Evolutionary conservation across 2,113 vertebrate genomes (phyloP).

Genomic region (Malurus melanocephalus): DNA sequence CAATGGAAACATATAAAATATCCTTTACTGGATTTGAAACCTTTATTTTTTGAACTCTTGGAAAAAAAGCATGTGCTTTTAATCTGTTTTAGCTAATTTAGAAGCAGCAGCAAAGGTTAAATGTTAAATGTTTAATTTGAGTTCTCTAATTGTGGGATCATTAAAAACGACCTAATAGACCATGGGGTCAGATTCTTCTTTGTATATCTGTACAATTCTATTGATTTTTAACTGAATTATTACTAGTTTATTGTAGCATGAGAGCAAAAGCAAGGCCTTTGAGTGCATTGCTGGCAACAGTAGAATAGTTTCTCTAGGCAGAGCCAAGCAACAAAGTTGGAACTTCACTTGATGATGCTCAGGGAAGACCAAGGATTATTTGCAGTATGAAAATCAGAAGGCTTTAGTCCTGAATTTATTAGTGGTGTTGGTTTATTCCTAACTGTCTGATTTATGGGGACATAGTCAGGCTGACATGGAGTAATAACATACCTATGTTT

Average conservation of each 20-base stretch:
- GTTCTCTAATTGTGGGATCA: background rate
- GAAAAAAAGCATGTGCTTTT: background rate
- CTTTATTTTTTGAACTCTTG: background rate
- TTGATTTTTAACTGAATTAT: background rate
- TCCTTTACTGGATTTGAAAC: background rate
- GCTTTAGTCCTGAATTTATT: background rate
- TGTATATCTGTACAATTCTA: background rate
- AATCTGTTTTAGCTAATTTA: background rate
- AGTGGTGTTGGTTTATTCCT: background rate
- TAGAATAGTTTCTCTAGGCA: background rate
- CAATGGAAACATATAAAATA: background rate
- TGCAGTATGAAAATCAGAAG: background rate
- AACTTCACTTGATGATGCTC: background rate
- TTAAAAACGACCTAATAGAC: background rate
- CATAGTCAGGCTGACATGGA: background rate
- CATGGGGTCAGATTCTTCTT: background rate
- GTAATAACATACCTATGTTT: accelerated
- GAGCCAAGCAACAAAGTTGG: background rate
- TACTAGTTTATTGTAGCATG: background rate
- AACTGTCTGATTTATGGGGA: background rate
- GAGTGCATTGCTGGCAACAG: background rate
- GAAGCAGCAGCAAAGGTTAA: background rate
- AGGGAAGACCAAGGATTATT: background rate
- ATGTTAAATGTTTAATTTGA: constrained; percentile 8
- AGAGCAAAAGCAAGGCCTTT: background rate